phyloP scores from a whole-genome alignment of 2,888 invertebrate species.

The Eucera pruinosa region DNA sequence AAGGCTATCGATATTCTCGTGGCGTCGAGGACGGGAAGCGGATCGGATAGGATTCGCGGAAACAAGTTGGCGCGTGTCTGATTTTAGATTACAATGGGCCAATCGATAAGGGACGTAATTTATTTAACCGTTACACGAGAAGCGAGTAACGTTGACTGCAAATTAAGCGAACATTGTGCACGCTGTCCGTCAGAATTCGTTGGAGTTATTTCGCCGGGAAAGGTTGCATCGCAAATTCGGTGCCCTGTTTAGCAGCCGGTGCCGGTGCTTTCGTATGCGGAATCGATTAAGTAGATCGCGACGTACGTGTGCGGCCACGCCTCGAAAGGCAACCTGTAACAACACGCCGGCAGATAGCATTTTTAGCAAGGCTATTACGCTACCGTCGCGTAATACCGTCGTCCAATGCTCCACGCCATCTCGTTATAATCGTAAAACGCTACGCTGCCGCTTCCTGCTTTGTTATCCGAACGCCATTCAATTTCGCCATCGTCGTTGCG shows the following conservation, averaged over 20 bases:
- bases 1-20: background rate
- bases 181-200: background rate
- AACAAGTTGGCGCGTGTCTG: constrained; percentile 36
- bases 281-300: constrained; percentile 42
- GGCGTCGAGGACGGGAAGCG: constrained; percentile 33
- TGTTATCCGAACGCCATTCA: constrained; percentile 12
- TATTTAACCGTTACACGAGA: constrained; percentile 42
- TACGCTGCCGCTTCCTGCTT: background rate
- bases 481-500: background rate
- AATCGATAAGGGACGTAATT: constrained; percentile 49
- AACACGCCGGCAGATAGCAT: background rate
- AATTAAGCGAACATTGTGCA: background rate
- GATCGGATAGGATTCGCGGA: constrained; percentile 41
- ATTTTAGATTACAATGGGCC: constrained; percentile 45
- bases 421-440: background rate
- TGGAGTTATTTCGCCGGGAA: background rate
- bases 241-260: too few species aligned
- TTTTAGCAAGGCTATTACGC: constrained; percentile 3
- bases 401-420: too few species aligned
- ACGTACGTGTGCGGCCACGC: constrained; percentile 35
- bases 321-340: constrained; percentile 34
- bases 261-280: background rate
- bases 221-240: background rate
- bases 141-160: constrained; percentile 10
- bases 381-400: background rate